Percentiles rank a stretch among this genome's conserved stretches.
Conservation (phyloP, 2,888 invertebrate species). For the Xestia xanthographa region DNA sequence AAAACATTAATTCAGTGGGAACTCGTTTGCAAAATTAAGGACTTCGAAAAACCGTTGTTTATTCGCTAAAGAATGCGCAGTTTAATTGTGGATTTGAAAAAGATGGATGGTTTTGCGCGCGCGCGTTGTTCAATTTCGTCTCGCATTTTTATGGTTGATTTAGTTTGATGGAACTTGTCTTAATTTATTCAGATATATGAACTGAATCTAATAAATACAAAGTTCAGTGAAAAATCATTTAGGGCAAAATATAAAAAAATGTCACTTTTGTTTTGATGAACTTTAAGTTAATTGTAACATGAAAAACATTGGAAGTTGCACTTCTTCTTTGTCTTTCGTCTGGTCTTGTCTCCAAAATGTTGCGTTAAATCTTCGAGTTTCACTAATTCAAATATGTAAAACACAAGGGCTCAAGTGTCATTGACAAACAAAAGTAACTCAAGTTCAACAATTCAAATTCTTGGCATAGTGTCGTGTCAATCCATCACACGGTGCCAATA, state of each 20-base stretch:
- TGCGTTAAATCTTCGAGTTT: not conserved
- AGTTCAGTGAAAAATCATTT: not conserved
- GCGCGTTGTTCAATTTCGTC: slow-evolving; percentile 5
- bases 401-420: slow-evolving; percentile 1
- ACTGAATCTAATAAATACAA: not conserved
- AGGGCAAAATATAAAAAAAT: not conserved
- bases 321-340: not conserved
- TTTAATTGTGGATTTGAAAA: slow-evolving; percentile 46
- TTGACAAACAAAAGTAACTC: slow-evolving; percentile 30
- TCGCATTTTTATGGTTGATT: slow-evolving; percentile 11
- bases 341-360: not conserved
- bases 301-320: not conserved
- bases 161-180: not conserved
- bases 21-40: slow-evolving; percentile 64
- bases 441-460: slow-evolving; percentile 48
- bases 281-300: not conserved
- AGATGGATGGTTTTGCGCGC: slow-evolving; percentile 35
- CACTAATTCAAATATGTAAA: not conserved
- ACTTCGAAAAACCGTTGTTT: slow-evolving; percentile 66
- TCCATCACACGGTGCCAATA: slow-evolving; percentile 46
- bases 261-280: no score
- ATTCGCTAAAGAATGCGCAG: slow-evolving; percentile 53
- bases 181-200: not conserved
- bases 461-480: slow-evolving; percentile 44
- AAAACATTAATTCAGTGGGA: slow-evolving; percentile 64